Evolutionary conservation across 2,888 invertebrate genomes (phyloP).

Genomic region (Drosophila anceps): DNA sequence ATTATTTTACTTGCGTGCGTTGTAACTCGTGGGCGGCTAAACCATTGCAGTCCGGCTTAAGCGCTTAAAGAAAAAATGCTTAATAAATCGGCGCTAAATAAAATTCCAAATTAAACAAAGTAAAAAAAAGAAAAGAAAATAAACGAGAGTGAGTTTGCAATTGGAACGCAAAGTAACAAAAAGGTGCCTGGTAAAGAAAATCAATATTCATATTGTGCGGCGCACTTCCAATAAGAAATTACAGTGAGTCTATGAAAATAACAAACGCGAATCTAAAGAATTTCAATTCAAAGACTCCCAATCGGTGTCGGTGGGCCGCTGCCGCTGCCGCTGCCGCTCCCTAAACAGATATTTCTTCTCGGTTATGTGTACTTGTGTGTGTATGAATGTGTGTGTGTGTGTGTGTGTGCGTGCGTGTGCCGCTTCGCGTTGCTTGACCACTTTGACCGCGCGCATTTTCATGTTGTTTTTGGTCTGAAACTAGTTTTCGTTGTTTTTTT

Average conservation of each 20-base stretch:
- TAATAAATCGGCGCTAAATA: slow-evolving; percentile 1
- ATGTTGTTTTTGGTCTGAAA: slow-evolving; percentile 61
- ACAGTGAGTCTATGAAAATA: slow-evolving; percentile 28
- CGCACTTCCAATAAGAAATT: slow-evolving; percentile 64
- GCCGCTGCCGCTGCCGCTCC: slow-evolving; percentile 58
- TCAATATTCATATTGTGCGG: slow-evolving; percentile 57
- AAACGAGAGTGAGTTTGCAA: slow-evolving; percentile 2
- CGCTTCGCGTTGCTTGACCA: slow-evolving; percentile 78
- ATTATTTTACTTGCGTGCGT: slow-evolving; percentile 78
- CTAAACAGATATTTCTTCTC: slow-evolving; percentile 58
- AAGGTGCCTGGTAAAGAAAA: slow-evolving; percentile 61
- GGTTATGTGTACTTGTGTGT: slow-evolving; percentile 21
- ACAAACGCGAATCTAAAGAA: slow-evolving; percentile 38
- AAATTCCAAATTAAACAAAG: slow-evolving; percentile 13
- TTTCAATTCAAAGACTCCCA: slow-evolving; percentile 41
- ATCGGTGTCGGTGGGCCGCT: slow-evolving; percentile 36
- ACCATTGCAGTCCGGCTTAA: slow-evolving; percentile 32
- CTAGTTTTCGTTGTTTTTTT: slow-evolving; percentile 52
- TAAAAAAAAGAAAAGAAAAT: slow-evolving; percentile 5
- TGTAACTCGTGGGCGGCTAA: slow-evolving; percentile 74
- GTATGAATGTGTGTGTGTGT: neutral
- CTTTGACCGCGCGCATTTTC: slow-evolving; percentile 78
- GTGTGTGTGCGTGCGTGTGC: slow-evolving; percentile 37
- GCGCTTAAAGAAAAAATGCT: slow-evolving; percentile 19
- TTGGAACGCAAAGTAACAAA: slow-evolving; percentile 33